Evolutionary conservation across 2,797 vertebrate genomes (phyloP), one percentile per base, ranked within the genome.

Genomic region (Gymnodraco acuticeps): DNA sequence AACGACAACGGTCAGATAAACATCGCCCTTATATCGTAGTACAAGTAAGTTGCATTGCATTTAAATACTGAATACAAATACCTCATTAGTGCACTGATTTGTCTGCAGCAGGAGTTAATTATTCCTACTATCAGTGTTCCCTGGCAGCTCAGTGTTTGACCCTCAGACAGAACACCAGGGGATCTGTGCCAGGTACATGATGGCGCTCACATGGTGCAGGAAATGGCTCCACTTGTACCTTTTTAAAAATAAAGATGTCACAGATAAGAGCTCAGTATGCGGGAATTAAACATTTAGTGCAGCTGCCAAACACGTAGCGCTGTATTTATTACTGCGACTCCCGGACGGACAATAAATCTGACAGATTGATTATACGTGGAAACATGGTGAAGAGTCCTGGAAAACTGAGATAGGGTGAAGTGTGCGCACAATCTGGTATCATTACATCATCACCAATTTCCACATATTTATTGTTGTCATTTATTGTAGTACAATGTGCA

Each of bases 311-410:
- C 84, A 76, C 68, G 70, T 77, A 70, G 33, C 0, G 12, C 58
- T 11, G 53, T 16, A 0, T 76, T 87, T 88, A 84, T 73, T 67
- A 78, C 61, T 1, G 47, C 0, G 3, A 31, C 56, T 81, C 54
- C 8, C 5, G 2, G 23, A 20, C n/a, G 0, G 15, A 61, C 67
- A 60, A 69, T 78, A 52, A 85, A 78, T 15, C 27, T 43, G 60
- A 42, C 31, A 0, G 56, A 45, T 0, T 0, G 48, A 58, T 5
- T 6, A 20, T 11, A 38, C 23, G 54, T 70, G 75, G 82, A 83
- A 79, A 82, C 59, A 10, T 58, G 3, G n/a, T 17, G 51, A 53
- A 53, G 62, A 41, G 58, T 73, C 53, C 62, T 38, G 74, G 73
- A 71, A 68, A 50, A 33, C 51, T 50, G 31, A 38, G 69, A 55